These are phyloP conservation scores for Volucella bombylans DNA, from an alignment of 2,888 invertebrate species.

Conservation along the genomic window DNA sequence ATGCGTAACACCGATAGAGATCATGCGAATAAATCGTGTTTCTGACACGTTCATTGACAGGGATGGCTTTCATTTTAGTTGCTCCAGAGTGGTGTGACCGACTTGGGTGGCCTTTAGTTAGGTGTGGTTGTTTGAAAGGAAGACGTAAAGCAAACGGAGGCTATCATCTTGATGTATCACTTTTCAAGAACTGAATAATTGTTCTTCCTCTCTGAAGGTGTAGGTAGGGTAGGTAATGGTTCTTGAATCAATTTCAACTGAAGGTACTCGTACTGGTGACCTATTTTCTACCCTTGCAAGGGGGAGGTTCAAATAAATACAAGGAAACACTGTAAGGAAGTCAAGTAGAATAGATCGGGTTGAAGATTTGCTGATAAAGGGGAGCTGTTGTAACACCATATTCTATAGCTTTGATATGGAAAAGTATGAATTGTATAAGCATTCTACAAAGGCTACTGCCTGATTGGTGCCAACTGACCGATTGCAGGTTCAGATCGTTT, in stretches of 20 bases:
- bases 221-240: not conserved
- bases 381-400: too few relatives aligned
- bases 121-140: slow-evolving; percentile 15
- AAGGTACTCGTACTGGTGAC: too few relatives aligned
- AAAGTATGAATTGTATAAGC: too few relatives aligned
- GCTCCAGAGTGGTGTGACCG: not conserved
- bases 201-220: not conserved
- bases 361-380: too few relatives aligned
- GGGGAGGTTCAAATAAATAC: too few relatives aligned
- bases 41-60: slow-evolving; percentile 43
- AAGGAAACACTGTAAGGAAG: too few relatives aligned
- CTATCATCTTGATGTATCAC: slow-evolving; percentile 63
- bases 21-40: slow-evolving; percentile 62
- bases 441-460: too few relatives aligned
- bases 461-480: too few relatives aligned
- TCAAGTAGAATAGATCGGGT: too few relatives aligned
- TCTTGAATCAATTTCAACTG: not conserved
- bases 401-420: too few relatives aligned
- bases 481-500: too few relatives aligned
- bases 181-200: not conserved
- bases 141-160: slow-evolving; percentile 40
- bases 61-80: slow-evolving; percentile 6
- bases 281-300: too few relatives aligned
- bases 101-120: not conserved
- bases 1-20: slow-evolving; percentile 68